Conservation (phyloP, 2,888 invertebrate species). For the Cataglyphis livida region DNA sequence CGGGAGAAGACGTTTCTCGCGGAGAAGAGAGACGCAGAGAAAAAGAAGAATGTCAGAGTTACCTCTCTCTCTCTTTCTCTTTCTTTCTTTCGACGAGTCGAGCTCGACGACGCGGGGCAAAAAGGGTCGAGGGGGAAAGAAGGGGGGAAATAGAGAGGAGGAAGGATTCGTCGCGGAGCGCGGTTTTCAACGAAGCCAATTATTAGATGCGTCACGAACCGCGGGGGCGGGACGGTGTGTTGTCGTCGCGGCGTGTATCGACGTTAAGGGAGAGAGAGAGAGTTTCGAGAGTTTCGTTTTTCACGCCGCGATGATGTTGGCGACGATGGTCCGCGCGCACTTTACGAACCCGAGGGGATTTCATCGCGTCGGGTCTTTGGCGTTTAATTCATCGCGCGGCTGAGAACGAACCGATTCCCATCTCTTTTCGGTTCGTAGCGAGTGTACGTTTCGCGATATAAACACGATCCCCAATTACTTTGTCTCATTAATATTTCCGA, state of each 20-base stretch:
- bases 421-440: not conserved
- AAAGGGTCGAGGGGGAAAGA: constrained; percentile 55
- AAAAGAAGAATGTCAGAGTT: constrained; percentile 56
- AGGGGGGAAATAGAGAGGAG: constrained; percentile 63
- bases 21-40: constrained; percentile 34
- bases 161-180: constrained; percentile 84
- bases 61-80: not conserved
- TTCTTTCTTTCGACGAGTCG: not conserved
- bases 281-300: constrained; percentile 68
- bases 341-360: constrained; percentile 5
- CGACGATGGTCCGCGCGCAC: not conserved
- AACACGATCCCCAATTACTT: constrained; percentile 29
- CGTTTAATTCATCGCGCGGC: constrained; percentile 13
- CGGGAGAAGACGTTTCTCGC: constrained; percentile 29
- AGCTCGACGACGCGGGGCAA: constrained; percentile 50
- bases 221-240: constrained; percentile 50
- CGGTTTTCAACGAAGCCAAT: constrained; percentile 85
- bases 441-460: constrained; percentile 7
- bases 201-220: constrained; percentile 83
- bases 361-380: not conserved
- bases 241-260: constrained; percentile 59
- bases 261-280: constrained; percentile 45
- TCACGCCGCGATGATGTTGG: constrained; percentile 5
- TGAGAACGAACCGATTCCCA: not conserved
- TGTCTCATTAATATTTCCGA: constrained; percentile 17